Base-by-base conservation (phyloP, 1,140 invertebrate species). In the Gryon sp. region DNA sequence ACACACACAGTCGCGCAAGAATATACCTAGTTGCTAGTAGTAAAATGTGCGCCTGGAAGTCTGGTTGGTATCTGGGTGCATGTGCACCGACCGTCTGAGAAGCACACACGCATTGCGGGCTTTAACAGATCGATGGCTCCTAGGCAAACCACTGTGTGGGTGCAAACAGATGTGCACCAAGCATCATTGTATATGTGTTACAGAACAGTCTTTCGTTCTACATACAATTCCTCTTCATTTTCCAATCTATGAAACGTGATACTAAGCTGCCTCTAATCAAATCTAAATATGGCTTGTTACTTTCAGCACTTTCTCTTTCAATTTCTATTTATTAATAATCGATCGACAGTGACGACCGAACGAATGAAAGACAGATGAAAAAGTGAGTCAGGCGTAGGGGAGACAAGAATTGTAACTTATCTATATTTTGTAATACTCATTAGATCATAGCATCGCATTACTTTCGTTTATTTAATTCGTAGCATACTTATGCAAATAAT, bases 121-220 rank as follows among this genome's bases (percentile, higher is more conserved):
- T 77, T 77, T 77, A 77, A 77, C 74, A 77, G 66, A 77, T 77
- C 74, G 74, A 77, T 77, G 65, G 74, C 74, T 77, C 53, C 74
- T 72, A 72, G 65, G 74, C 65, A 76, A 76, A 76, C 74, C 43
- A 62, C 57, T 34, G 15, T 46, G 52, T 28, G 40, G 26, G 15
- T 38, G 4, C 55, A 34, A 59, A n/a, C 38, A 8, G 40, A n/a
- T 63, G 30, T 16, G 59, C 19, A 26, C 4, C 11, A 11, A 12
- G 11, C 14, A 11, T 24, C 3, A 24, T 34, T 34, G n/a, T 34
- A 34, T 11, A 9, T 34, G 11, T 34, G 14, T 22, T 43, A 43
- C 40, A 30, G 45, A 70, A 55, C 50, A 59, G 41, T 72, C 38
- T 68, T 57, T 68, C 63, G 62, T 57, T 77, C 60, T 40, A 73